phyloP scores from a whole-genome alignment of 2,113 vertebrate species.

The Pimephales promelas region DNA sequence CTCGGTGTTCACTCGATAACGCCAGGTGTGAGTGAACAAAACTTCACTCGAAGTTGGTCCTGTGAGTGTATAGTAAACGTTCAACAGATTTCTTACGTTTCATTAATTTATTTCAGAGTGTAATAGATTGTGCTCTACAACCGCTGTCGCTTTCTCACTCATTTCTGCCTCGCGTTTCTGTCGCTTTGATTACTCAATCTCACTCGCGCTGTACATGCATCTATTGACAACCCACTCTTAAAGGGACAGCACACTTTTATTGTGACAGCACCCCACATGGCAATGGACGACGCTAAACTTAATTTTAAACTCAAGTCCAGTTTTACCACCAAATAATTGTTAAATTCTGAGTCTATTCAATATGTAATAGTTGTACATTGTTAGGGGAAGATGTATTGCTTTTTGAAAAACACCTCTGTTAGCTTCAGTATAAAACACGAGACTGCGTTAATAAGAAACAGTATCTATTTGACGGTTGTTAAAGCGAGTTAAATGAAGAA shows the following conservation, averaged over 20 bases:
- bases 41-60: slow-evolving; percentile 3
- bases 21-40: slow-evolving; percentile 21
- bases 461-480: not conserved
- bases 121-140: not conserved
- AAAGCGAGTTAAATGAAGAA: not conserved
- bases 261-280: not conserved
- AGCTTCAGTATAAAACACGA: not conserved
- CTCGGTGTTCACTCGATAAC: slow-evolving; percentile 15
- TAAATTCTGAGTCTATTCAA: not conserved
- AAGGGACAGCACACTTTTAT: slow-evolving; percentile 42
- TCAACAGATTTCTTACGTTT: not conserved
- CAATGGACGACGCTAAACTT: not conserved
- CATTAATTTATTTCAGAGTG: not conserved
- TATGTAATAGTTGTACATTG: not conserved
- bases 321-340: not conserved
- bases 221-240: slow-evolving; percentile 55
- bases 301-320: not conserved
- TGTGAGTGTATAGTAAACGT: not conserved
- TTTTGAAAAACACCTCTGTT: not conserved
- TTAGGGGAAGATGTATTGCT: not conserved
- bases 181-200: slow-evolving; percentile 50
- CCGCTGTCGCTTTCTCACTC: not conserved
- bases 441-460: not conserved
- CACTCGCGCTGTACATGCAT: slow-evolving; percentile 53
- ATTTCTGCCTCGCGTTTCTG: slow-evolving; percentile 34